These are phyloP conservation scores for Mastomys natalensis DNA, from an alignment of 2,113 vertebrate species.

Conservation along the genomic window DNA sequence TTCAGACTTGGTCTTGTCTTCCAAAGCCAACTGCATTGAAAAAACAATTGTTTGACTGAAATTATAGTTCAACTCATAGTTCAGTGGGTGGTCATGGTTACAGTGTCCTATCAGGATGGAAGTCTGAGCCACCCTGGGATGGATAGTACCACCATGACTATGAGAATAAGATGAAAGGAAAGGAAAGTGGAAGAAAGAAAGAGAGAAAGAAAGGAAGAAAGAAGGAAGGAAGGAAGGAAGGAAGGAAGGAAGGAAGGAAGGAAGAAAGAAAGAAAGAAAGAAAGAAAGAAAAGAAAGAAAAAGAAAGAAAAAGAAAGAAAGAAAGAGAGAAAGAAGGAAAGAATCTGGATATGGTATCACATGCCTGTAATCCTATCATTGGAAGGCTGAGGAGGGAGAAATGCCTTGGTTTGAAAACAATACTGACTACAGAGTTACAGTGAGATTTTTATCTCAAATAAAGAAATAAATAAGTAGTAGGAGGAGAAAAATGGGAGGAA, in stretches of 20 bases:
- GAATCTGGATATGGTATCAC: background rate
- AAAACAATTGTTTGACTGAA: background rate
- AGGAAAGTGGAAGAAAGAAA: background rate
- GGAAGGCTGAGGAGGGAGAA: no score
- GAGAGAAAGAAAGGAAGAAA: background rate
- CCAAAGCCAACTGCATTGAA: background rate
- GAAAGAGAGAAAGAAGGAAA: background rate
- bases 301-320: no score
- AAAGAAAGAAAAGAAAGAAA: no score
- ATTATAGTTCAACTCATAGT: background rate
- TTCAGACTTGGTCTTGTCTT: background rate
- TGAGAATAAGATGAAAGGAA: background rate
- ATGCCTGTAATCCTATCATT: no score
- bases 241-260: background rate
- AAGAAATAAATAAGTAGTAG: accelerated
- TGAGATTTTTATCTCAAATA: background rate
- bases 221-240: background rate
- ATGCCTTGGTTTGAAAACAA: background rate
- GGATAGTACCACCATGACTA: background rate
- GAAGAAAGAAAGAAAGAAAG: accelerated
- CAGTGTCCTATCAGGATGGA: background rate
- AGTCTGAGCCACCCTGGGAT: background rate
- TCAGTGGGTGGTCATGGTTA: no score
- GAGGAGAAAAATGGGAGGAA: background rate
- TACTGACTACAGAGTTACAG: background rate